Conservation (phyloP, 2,888 invertebrate genomes). For the Ganaspis brasiliensis region DNA sequence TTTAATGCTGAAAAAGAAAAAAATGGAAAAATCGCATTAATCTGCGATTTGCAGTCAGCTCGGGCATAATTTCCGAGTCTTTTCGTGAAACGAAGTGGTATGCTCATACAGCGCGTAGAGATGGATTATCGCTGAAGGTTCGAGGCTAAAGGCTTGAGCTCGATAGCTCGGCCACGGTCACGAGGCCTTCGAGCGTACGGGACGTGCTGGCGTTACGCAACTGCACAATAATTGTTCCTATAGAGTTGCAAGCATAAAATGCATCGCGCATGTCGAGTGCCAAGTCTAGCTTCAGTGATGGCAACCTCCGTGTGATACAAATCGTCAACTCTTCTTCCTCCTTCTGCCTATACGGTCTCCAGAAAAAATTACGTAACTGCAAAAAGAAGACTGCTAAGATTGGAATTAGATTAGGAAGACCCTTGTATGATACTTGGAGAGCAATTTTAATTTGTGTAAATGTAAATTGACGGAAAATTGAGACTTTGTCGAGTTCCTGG, state of each 20-base stretch:
- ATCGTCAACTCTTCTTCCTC: background rate
- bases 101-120: background rate
- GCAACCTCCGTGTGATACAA: background rate
- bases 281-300: slow-evolving; percentile 24
- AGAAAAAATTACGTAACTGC: background rate
- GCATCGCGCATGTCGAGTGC: slow-evolving; percentile 37
- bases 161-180: slow-evolving; percentile 43
- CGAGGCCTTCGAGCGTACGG: slow-evolving; percentile 32
- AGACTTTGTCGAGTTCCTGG: slow-evolving; percentile 26
- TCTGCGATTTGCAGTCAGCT: background rate
- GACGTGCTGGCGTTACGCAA: slow-evolving; percentile 25
- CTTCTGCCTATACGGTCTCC: background rate
- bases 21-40: no score
- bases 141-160: slow-evolving; percentile 41
- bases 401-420: slow-evolving; percentile 8
- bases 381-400: slow-evolving; percentile 14
- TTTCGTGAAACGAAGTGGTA: background rate
- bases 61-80: background rate
- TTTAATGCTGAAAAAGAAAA: no score
- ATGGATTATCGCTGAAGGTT: slow-evolving; percentile 37
- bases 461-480: no score
- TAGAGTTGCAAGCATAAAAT: slow-evolving; percentile 33
- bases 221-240: slow-evolving; percentile 38
- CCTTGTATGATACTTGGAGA: slow-evolving; percentile 40
- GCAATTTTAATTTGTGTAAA: background rate